Percentiles rank a stretch among this genome's conserved stretches.
These are phyloP conservation scores for Colletes latitarsis DNA, from an alignment of 1,140 invertebrate species.

Conservation along the genomic window DNA sequence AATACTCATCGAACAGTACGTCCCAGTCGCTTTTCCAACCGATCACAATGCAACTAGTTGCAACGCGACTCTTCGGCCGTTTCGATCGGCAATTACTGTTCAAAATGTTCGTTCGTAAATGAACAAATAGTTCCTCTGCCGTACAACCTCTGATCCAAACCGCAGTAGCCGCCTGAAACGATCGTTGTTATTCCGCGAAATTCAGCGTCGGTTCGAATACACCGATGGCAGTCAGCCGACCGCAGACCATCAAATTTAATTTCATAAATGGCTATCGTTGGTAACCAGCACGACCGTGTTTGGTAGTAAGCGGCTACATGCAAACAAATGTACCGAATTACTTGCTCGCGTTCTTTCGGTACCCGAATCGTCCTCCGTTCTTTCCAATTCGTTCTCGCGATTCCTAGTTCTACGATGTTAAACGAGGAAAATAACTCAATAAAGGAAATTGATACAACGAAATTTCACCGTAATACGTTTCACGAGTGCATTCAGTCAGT, in stretches of 20 bases:
- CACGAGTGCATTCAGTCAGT: too few species aligned
- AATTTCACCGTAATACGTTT: too few species aligned
- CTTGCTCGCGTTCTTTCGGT: slow-evolving; percentile 26
- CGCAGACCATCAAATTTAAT: slow-evolving; percentile 70
- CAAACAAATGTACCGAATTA: slow-evolving; percentile 42
- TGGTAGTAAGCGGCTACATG: slow-evolving; percentile 29
- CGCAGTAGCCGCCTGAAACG: slow-evolving; percentile 26
- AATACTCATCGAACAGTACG: not conserved
- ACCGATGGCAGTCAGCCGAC: slow-evolving; percentile 46
- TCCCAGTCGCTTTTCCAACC: not conserved
- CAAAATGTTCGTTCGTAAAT: slow-evolving; percentile 45
- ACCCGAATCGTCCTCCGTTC: not conserved
- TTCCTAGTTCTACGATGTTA: too few species aligned
- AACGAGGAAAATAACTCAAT: too few species aligned
- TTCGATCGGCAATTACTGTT: slow-evolving; percentile 19
- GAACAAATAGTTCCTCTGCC: slow-evolving; percentile 51
- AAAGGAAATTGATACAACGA: too few species aligned
- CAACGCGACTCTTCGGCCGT: not conserved
- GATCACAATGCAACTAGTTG: slow-evolving; percentile 20
- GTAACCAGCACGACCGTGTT: slow-evolving; percentile 26
- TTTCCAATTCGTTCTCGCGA: not conserved
- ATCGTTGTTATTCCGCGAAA: slow-evolving; percentile 46
- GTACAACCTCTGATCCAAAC: slow-evolving; percentile 44
- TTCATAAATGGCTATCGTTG: slow-evolving; percentile 68
- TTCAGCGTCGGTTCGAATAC: slow-evolving; percentile 35